Evolutionary conservation across 1,140 invertebrate genomes (phyloP).

Genomic region (Monochamus saltuarius): DNA sequence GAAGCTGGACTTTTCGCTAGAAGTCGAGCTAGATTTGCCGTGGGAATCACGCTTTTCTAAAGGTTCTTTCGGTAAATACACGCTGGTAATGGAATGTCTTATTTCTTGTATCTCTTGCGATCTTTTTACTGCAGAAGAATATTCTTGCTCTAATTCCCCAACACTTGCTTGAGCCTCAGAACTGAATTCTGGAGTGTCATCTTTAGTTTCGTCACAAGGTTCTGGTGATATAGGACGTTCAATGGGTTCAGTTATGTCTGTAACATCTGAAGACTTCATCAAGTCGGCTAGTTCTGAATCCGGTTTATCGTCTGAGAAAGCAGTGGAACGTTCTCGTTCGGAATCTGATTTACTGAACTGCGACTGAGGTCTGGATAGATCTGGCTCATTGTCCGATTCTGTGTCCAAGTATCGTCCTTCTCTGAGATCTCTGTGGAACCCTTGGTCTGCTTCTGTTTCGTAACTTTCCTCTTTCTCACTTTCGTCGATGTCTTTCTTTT

Average conservation of each 20-base stretch:
- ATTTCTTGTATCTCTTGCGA: slow-evolving; percentile 28
- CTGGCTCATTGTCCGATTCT: slow-evolving; percentile 36
- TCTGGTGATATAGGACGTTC: slow-evolving; percentile 57
- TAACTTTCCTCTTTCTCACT: slow-evolving; percentile 50
- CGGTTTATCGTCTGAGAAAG: slow-evolving; percentile 50
- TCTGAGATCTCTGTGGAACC: slow-evolving; percentile 23
- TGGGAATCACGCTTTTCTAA: slow-evolving; percentile 48
- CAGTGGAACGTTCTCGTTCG: slow-evolving; percentile 44
- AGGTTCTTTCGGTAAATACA: slow-evolving; percentile 35
- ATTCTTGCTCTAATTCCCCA: slow-evolving; percentile 39
- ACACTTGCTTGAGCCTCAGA: slow-evolving; percentile 34
- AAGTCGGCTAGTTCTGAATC: slow-evolving; percentile 53
- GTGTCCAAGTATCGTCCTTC: slow-evolving; percentile 45
- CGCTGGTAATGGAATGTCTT: slow-evolving; percentile 21
- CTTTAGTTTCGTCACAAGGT: slow-evolving; percentile 50
- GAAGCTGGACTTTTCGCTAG: slow-evolving; percentile 51
- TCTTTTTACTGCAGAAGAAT: slow-evolving; percentile 29
- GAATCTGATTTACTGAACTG: slow-evolving; percentile 52
- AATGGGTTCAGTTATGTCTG: slow-evolving; percentile 52
- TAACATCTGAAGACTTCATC: slow-evolving; percentile 43
- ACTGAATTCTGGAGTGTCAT: slow-evolving; percentile 47
- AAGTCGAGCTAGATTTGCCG: slow-evolving; percentile 47
- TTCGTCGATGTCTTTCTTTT: slow-evolving; percentile 53
- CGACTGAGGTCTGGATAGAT: slow-evolving; percentile 46
- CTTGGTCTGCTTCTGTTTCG: slow-evolving; percentile 49